Conservation (phyloP, 2,888 invertebrate species). For the Cistogaster globosa region DNA sequence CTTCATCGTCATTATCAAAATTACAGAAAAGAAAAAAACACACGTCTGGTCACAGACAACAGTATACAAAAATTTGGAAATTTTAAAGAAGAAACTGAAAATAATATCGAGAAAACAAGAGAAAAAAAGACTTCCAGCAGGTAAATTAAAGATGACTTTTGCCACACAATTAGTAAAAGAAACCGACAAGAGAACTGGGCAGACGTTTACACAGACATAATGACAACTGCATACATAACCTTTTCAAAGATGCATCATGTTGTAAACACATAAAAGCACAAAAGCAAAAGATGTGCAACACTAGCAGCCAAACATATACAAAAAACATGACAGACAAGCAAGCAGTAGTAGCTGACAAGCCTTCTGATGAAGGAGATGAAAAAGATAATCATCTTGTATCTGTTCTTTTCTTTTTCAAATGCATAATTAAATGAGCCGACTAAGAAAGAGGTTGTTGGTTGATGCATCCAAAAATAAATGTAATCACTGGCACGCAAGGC, state of each 20-base stretch:
- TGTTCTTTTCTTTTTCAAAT: conserved; percentile 19
- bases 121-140: conserved; percentile 15
- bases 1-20: conserved; percentile 14
- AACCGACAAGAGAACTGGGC: neutral
- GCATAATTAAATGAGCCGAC: conserved; percentile 36
- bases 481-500: conserved; percentile 55
- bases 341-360: conserved; percentile 14
- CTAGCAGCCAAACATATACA: neutral
- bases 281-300: conserved; percentile 7
- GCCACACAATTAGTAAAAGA: conserved; percentile 55
- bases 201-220: conserved; percentile 3
- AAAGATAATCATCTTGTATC: conserved; percentile 52
- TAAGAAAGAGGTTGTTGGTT: neutral
- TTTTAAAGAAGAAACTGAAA: conserved; percentile 2
- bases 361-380: conserved; percentile 33
- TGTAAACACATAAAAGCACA: neutral
- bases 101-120: neutral
- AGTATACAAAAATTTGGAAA: conserved; percentile 20
- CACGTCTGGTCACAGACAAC: conserved; percentile 16
- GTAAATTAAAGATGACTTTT: conserved; percentile 42
- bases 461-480: conserved; percentile 40
- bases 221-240: conserved; percentile 55
- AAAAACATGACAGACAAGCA: conserved; percentile 23
- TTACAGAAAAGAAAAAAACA: neutral
- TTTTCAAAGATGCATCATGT: conserved; percentile 15